Base-by-base conservation (phyloP, 2,888 invertebrate genomes). In the Heteromurus nitidus region DNA sequence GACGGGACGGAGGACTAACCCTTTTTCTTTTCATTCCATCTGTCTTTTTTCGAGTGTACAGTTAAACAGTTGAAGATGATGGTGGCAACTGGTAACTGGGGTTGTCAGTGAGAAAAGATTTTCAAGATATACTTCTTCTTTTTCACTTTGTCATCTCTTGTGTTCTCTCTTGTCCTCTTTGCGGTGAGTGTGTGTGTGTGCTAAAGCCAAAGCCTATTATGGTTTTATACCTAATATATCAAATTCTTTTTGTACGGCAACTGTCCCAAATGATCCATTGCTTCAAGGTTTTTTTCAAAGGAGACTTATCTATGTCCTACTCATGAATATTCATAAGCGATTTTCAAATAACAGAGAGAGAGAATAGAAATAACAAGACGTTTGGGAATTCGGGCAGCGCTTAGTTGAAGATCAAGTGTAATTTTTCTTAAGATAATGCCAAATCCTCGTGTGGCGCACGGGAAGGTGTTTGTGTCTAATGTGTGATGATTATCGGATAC, bases 321-420 rank as follows among this genome's bases (percentile, higher is more conserved):
- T 72, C 58, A 72, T 72, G 72, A 72, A 72, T 72, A 72, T 72
- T 72, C 72, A 72, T 72, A 68, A 68, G 53, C 53, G 53, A 5
- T 16, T 13, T 20, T 42, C 13, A 11, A 13, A 42, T 11, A 42
- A n/a, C n/a, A n/a, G 47, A n/a, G 50, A 50, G 50, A n/a, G 50
- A 11, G 50, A 50, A n/a, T 5, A 55, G 55, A 55, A 22, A 31
- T 22, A 16, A 47, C 16, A 47, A 55, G 55, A 55, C 22, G 26
- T 55, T 55, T 55, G 36, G 7, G 31, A 70, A 28, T 55, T 42
- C n/a, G 36, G 36, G 36, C 36, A 36, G 36, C 13, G 36, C 36
- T 36, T 36, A 13, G 7, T 36, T 9, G 5, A 36, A 9, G 13
- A 36, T 36, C 5, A 13, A 13, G 36, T 36, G 13, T 36, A 36